Conservation (phyloP, 2,888 invertebrate species). For the Ophonus ardosiacus region DNA sequence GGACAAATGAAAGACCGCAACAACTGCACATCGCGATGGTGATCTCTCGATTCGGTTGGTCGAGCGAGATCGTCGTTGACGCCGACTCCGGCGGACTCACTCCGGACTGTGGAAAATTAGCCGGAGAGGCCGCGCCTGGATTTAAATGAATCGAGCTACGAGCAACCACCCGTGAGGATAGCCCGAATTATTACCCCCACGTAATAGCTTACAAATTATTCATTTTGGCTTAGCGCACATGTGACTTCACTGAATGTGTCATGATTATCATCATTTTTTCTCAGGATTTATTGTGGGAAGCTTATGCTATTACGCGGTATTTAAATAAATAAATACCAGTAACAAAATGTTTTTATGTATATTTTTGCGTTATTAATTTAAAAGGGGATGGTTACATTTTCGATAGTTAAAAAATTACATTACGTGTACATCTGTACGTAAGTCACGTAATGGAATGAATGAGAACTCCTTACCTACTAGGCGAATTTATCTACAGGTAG, state of each 20-base stretch:
- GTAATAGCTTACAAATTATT: conserved; percentile 29
- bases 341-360: too few species aligned
- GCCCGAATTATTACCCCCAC: conserved; percentile 29
- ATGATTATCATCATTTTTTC: not conserved
- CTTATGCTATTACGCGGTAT: too few species aligned
- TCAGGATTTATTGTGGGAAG: not conserved
- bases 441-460: too few species aligned
- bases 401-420: too few species aligned
- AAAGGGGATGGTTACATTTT: too few species aligned
- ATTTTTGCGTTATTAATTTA: too few species aligned
- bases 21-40: conserved; percentile 24
- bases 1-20: conserved; percentile 34
- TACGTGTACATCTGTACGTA: too few species aligned
- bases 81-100: too few species aligned
- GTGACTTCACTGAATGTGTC: not conserved
- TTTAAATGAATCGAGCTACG: conserved; percentile 20
- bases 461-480: too few species aligned
- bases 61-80: conserved; percentile 6
- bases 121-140: not conserved
- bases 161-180: conserved; percentile 22
- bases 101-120: conserved; percentile 18
- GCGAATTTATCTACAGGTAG: too few species aligned
- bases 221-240: conserved; percentile 32
- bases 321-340: too few species aligned
- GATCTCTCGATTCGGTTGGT: conserved; percentile 14